Evolutionary conservation across 2,888 invertebrate genomes (phyloP), one percentile per base, ranked within the genome.

Genomic region (Podotricha telesiphe): DNA sequence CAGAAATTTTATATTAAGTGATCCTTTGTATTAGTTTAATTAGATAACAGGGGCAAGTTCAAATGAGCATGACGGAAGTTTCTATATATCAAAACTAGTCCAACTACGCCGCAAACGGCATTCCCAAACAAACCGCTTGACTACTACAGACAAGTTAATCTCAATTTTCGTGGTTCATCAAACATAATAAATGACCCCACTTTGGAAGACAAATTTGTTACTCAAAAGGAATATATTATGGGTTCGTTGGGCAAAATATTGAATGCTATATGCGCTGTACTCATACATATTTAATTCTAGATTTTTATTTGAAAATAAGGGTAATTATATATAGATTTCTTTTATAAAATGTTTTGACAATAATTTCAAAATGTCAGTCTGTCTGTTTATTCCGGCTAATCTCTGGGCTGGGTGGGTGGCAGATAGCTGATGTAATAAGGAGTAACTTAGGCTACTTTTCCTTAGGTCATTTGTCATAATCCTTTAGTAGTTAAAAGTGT

Each of bases 101-200:
- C n/a, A 59, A 45, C 20, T 58, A 42, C 15, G 5, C 58, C 50
- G 34, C 61, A 69, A 69, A 55, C 55, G 40, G 53, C 45, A 64
- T 58, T 48, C 20, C 20, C 56, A 69, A 61, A 62, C 61, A 66
- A 66, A 68, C 68, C 68, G 50, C 72, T 59, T 45, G 34, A 42
- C 45, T 59, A 55, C 50, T 55, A 37, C 65, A 63, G 65, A 69
- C 69, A 63, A 66, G 68, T 69, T 68, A 67, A 69, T 61, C 59
- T 53, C 50, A 58, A 69, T 65, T 69, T 73, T 68, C 64, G 64
- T 61, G 71, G 71, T 68, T 68, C 69, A 71, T 64, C 67, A 69
- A 69, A 68, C 67, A 69, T 73, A 67, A 68, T 59, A 61, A 69
- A 69, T 63, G 65, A 62, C 67, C 67, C 47, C 53, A 65, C 48